Percentiles rank a stretch among this genome's conserved stretches.
Conservation (phyloP, 2,797 vertebrate genomes). For the Anguilla pacifica region DNA sequence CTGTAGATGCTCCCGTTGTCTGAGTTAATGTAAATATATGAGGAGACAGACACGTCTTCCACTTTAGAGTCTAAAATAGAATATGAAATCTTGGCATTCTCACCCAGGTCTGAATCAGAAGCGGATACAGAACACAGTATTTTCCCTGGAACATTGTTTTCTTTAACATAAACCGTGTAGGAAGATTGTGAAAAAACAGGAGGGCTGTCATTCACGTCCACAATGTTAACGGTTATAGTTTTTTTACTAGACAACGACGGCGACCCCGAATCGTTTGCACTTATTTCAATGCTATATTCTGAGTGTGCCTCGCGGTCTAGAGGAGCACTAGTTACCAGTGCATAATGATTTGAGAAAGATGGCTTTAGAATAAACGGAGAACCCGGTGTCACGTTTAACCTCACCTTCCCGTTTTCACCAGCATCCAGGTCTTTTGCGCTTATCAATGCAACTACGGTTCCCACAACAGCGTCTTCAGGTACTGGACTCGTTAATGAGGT, state of each 20-base stretch:
- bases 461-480: conserved; percentile 70
- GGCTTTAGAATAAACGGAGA: conserved; percentile 66
- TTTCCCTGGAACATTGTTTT: conserved; percentile 73
- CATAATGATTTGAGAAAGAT: conserved; percentile 68
- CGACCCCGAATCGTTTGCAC: conserved; percentile 66
- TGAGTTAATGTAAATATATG: conserved; percentile 70
- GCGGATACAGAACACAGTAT: conserved; percentile 75
- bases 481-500: conserved; percentile 74
- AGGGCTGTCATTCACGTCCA: conserved; percentile 80
- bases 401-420: conserved; percentile 69
- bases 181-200: conserved; percentile 69
- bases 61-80: conserved; percentile 65
- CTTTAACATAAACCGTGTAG: conserved; percentile 73
- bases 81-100: conserved; percentile 75
- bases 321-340: conserved; percentile 61
- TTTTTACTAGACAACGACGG: conserved; percentile 66
- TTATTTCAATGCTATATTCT: conserved; percentile 63
- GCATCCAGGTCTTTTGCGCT: conserved; percentile 72
- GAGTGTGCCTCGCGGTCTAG: conserved; percentile 67
- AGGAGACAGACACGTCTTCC: conserved; percentile 63
- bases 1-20: conserved; percentile 70
- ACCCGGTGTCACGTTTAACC: conserved; percentile 51
- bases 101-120: conserved; percentile 70
- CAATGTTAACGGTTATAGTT: conserved; percentile 63
- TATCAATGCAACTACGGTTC: conserved; percentile 77